Conservation (phyloP, 2,888 invertebrate species). For the Nephrotoma flavescens region DNA sequence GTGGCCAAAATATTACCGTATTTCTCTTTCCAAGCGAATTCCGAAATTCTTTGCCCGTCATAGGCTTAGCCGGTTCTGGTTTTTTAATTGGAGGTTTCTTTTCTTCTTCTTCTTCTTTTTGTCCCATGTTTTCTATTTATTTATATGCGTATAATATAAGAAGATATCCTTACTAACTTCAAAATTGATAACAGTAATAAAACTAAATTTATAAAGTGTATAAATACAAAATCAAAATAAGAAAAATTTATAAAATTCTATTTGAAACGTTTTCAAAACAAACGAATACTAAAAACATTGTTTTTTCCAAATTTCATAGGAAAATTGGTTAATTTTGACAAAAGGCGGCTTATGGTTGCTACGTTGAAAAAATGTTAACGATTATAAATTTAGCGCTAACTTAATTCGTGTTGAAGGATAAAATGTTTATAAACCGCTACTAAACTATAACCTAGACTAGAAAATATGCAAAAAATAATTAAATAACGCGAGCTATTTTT, state of each 20-base stretch:
- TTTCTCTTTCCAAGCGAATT: background rate
- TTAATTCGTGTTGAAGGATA: background rate
- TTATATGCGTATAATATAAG: background rate
- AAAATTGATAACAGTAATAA: background rate
- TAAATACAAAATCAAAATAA: background rate
- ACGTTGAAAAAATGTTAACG: background rate
- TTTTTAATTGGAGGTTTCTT: background rate
- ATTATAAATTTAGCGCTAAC: background rate
- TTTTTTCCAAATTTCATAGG: background rate
- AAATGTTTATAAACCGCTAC: too few relatives aligned
- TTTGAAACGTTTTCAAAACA: background rate
- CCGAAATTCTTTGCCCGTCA: conserved; percentile 7
- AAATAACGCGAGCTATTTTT: background rate
- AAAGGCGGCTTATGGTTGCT: background rate
- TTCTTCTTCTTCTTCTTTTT: background rate
- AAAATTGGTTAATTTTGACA: background rate
- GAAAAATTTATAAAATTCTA: background rate
- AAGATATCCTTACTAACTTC: background rate
- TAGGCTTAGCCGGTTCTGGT: background rate
- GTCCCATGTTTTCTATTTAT: background rate
- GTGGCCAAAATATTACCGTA: background rate
- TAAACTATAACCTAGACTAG: background rate
- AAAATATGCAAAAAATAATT: background rate
- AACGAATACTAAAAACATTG: background rate
- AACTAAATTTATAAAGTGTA: background rate